Evolutionary conservation across 37 sponge, comb jelly and placozoan genomes (phyloP).

Genomic region (Cliona cf. orientalis): DNA sequence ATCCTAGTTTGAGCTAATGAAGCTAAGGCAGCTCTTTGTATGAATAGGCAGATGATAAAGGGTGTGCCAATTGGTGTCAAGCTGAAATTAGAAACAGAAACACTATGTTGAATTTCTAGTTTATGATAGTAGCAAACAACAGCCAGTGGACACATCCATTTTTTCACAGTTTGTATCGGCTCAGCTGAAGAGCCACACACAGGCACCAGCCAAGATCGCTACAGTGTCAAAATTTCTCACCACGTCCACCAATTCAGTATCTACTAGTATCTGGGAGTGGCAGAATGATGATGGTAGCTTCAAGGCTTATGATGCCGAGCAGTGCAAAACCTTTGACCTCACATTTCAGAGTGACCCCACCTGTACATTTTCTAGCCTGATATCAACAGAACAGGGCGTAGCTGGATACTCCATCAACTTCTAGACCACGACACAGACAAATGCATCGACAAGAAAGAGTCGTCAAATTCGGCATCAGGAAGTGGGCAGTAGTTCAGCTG

Average conservation of each 20-base stretch:
- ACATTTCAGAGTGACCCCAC: not conserved
- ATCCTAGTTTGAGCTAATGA: too few relatives aligned
- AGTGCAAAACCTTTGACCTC: not conserved
- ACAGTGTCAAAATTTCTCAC: not conserved
- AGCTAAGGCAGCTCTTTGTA: too few relatives aligned
- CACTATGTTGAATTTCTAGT: not conserved
- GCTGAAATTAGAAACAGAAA: too few relatives aligned
- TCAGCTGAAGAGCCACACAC: not conserved
- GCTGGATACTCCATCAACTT: not conserved
- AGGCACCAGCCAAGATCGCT: not conserved
- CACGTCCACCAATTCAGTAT: not conserved
- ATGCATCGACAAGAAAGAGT: not conserved
- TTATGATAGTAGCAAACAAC: not conserved
- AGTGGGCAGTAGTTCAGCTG: not conserved
- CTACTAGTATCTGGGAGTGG: not conserved
- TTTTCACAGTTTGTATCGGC: not conserved
- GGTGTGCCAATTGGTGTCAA: too few relatives aligned
- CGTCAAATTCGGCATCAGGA: not conserved
- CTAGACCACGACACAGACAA: not conserved
- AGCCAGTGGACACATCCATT: too few relatives aligned
- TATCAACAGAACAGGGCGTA: not conserved
- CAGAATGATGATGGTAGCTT: not conserved
- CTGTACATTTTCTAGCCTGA: too few relatives aligned
- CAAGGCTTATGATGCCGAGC: not conserved
- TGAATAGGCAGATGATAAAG: too few relatives aligned